A percentile compares a stretch with the other conserved stretches of the same genome.
These are phyloP conservation scores for Planiliza haematocheilus DNA, from an alignment of 2,113 vertebrate genomes.

Conservation along the genomic window DNA sequence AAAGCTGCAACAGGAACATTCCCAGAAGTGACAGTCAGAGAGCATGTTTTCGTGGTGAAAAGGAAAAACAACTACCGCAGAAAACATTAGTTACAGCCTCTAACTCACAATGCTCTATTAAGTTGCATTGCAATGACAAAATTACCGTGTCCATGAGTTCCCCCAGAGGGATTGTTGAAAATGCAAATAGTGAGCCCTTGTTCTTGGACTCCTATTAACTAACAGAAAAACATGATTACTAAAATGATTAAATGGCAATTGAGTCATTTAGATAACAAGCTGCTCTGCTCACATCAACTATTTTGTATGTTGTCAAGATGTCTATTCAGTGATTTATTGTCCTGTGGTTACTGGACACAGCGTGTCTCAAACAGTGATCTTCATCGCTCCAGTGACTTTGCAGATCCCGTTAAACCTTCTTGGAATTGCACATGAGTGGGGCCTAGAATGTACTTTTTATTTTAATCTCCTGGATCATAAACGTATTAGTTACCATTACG, in stretches of 20 bases:
- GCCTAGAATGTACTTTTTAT: background rate
- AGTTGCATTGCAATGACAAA: background rate
- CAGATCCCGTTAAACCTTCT: background rate
- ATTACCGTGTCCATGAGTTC: background rate
- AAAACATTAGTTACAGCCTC: background rate
- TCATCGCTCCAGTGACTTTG: background rate
- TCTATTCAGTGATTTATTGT: background rate
- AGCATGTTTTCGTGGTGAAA: background rate
- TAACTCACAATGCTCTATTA: background rate
- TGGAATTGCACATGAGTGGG: conserved; percentile 25
- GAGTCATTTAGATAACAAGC: no score
- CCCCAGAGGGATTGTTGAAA: background rate
- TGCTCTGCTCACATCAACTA: no score
- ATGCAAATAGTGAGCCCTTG: background rate
- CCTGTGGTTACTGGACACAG: background rate
- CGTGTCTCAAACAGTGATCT: background rate
- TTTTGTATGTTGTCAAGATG: background rate
- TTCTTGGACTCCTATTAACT: background rate
- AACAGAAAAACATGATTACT: background rate
- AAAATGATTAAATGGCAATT: background rate
- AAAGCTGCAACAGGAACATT: conserved; percentile 9
- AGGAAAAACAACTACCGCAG: background rate
- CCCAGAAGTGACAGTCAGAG: conserved; percentile 5
- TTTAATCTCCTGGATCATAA: background rate
- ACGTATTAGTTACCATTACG: background rate